Evolutionary conservation across 2,797 vertebrate genomes (phyloP).

Genomic region (Cyclopterus lumpus): DNA sequence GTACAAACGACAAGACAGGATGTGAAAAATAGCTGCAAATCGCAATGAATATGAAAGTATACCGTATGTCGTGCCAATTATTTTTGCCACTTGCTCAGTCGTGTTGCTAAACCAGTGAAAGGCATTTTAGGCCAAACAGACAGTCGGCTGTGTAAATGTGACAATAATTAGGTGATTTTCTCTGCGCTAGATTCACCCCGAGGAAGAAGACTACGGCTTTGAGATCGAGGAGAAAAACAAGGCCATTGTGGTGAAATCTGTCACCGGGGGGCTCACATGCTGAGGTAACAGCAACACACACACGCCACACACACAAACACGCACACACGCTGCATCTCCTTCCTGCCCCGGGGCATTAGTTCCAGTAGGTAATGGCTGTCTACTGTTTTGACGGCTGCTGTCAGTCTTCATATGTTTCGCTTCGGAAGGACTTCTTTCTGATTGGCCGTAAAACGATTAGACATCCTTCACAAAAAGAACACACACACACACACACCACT

Average conservation of each 20-base stretch:
- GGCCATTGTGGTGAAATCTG: conserved; percentile 92
- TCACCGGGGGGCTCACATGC: conserved; percentile 93
- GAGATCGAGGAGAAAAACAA: conserved; percentile 99
- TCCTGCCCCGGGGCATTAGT: conserved; percentile 61
- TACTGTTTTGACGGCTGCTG: conserved; percentile 67
- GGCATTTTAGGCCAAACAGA: not conserved
- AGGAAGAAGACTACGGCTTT: conserved; percentile 97
- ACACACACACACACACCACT: conserved; percentile 14
- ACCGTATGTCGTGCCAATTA: not conserved
- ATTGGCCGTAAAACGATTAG: conserved; percentile 63
- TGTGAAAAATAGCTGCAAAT: conserved; percentile 2
- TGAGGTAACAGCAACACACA: conserved; percentile 86
- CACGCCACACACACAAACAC: conserved; percentile 37
- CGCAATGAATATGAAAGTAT: not conserved
- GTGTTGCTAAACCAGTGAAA: not conserved
- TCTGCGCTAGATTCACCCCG: conserved; percentile 89
- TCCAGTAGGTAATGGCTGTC: conserved; percentile 73
- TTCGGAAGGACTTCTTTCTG: conserved; percentile 13
- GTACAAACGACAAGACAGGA: not conserved
- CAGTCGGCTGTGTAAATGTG: conserved; percentile 22
- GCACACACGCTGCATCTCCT: conserved; percentile 36
- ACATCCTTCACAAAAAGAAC: conserved; percentile 65
- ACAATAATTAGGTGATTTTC: conserved; percentile 40
- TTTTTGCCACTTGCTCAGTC: conserved; percentile 11
- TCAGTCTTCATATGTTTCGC: conserved; percentile 55